Evolutionary conservation across 1,140 invertebrate species (phyloP), one percentile per base, ranked within the genome.

Genomic region (Diorhabda sublineata): DNA sequence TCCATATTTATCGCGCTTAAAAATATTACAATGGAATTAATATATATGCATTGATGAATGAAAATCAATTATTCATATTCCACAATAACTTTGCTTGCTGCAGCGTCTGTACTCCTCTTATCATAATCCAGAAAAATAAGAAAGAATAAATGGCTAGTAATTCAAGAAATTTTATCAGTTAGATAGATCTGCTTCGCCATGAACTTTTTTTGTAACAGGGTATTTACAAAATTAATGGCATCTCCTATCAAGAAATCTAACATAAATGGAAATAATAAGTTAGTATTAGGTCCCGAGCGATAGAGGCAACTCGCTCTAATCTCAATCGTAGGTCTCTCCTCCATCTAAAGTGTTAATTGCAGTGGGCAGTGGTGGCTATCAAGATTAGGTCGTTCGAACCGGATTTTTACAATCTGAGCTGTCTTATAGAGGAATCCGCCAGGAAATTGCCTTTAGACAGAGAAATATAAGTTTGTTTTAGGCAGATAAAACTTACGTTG

Each of bases 381-480:
- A 71, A 73, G 74, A 74, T 74, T 69, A 6, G 42, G 45, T 26
- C 43, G 42, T 67, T 67, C 26, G 59, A 62, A 45, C 65, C 60
- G 68, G 69, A 57, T 74, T 74, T 74, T 69, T 71, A 71, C 68
- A 69, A 68, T 69, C 69, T 71, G 67, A 56, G 61, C 70, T 74
- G 71, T 74, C 73, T 74, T 72, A 73, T 69, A 66, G 67, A 47
- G n/a, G 73, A 71, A 76, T 76, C 73, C 70, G 69, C 47, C 71
- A 73, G 75, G 75, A 76, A 76, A 76, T 76, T 76, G 75, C 73
- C 73, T 74, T 72, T 69, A 68, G 73, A 76, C 75, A 75, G 73
- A 73, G 73, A 76, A 74, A 76, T 76, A 76, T 76, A 76, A 76
- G 73, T 76, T 74, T 74, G 75, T 74, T 73, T 74, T 75, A 74